phyloP scores from a whole-genome alignment of 2,113 vertebrate species.

The Pomatostomus ruficeps region DNA sequence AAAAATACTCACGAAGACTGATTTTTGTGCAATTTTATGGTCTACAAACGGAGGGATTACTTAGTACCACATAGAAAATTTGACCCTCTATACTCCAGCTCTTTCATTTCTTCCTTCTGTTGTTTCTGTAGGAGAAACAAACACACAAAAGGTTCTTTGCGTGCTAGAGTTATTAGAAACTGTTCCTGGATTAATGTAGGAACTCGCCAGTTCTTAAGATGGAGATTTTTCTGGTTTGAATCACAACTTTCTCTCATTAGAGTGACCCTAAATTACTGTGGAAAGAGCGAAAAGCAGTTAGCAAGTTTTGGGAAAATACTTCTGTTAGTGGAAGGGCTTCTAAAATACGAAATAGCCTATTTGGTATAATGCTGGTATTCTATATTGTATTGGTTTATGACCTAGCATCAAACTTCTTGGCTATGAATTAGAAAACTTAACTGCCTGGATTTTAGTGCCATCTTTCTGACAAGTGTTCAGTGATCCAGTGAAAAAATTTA shows the following conservation, averaged over 20 bases:
- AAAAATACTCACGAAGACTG: not conserved
- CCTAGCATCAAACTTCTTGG: not conserved
- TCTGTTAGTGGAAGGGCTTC: not conserved
- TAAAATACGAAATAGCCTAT: not conserved
- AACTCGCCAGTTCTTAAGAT: not conserved
- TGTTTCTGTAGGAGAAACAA: not conserved
- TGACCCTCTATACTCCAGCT: not conserved
- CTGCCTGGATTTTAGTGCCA: constrained; percentile 7
- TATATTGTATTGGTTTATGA: not conserved
- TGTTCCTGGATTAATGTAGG: not conserved
- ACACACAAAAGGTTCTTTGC: not conserved
- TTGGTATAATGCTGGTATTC: not conserved
- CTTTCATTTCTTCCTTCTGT: not conserved
- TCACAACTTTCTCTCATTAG: not conserved
- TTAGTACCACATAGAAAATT: not conserved
- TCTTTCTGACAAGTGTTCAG: not conserved
- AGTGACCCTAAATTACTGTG: not conserved
- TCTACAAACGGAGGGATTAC: not conserved
- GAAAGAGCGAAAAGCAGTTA: not conserved
- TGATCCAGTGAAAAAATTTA: constrained; percentile 46
- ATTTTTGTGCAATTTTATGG: not conserved
- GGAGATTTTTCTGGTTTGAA: not conserved
- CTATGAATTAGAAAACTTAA: constrained; percentile 31
- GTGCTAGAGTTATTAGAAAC: not conserved
- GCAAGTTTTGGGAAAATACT: not conserved